These are phyloP conservation scores for Plecotus auritus DNA, from an alignment of 2,113 vertebrate genomes.

Conservation along the genomic window DNA sequence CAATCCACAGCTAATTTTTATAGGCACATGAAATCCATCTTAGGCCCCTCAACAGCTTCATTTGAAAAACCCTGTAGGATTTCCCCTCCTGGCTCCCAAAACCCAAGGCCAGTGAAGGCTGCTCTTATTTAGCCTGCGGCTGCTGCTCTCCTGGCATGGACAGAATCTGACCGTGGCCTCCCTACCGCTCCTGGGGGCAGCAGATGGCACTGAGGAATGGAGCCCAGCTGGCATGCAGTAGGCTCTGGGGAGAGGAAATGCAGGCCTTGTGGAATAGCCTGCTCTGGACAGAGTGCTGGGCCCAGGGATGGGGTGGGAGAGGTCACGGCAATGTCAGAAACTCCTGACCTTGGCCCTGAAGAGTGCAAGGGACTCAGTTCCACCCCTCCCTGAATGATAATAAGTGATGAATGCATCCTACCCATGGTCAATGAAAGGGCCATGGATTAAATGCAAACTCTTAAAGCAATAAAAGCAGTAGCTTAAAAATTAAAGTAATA, in stretches of 20 bases:
- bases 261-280: too few species aligned
- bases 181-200: not conserved
- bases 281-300: not conserved
- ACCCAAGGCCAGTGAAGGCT: not conserved
- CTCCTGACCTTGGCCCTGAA: not conserved
- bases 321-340: not conserved
- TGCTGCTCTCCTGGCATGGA: not conserved
- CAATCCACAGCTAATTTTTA: not conserved
- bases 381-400: accelerated
- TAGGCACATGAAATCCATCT: not conserved
- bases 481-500: not conserved
- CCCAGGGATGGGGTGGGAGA: not conserved
- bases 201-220: constrained; percentile 18
- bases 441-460: not conserved
- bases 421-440: not conserved
- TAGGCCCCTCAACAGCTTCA: not conserved
- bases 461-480: not conserved
- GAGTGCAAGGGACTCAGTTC: not conserved
- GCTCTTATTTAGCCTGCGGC: not conserved
- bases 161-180: not conserved
- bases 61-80: not conserved
- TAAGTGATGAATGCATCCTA: not conserved
- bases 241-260: not conserved
- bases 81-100: not conserved
- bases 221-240: not conserved